A percentile compares a stretch with the other conserved stretches of the same genome.
Conservation (phyloP, 1,140 invertebrate genomes). For the Drosophila virilis region DNA sequence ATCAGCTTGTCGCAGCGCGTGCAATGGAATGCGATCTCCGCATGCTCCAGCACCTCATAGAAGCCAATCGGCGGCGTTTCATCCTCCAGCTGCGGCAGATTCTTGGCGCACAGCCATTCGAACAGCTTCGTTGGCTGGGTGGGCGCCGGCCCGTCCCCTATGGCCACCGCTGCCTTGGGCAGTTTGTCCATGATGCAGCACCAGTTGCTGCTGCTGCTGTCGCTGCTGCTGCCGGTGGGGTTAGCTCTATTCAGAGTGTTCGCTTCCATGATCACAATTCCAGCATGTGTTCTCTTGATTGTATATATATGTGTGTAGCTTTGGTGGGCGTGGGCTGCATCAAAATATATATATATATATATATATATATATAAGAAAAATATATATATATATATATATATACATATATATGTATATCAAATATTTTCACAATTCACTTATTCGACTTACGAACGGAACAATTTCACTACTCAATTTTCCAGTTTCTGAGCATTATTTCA, state of each 20-base stretch:
- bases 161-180: not conserved
- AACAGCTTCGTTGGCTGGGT: slow-evolving; percentile 17
- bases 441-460: slow-evolving; percentile 4
- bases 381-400: not conserved
- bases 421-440: not conserved
- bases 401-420: not conserved
- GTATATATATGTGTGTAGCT: not conserved
- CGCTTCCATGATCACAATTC: not conserved
- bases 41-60: slow-evolving; percentile 22
- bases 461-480: not conserved
- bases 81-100: slow-evolving; percentile 28
- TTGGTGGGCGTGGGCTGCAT: not conserved
- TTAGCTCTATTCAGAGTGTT: not conserved
- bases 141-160: not conserved
- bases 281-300: not conserved
- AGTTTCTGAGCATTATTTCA: slow-evolving; percentile 3
- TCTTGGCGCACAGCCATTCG: not conserved
- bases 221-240: not conserved
- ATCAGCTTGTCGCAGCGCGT: not conserved
- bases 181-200: not conserved
- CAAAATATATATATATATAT: slow-evolving; percentile 4
- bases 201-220: not conserved
- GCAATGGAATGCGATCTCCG: slow-evolving; percentile 6
- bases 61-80: slow-evolving; percentile 30
- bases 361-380: not conserved